Percentiles rank a stretch among this genome's conserved stretches.
These are phyloP conservation scores for Gambelia wislizenii DNA, from an alignment of 2,797 vertebrate genomes.

Conservation along the genomic window DNA sequence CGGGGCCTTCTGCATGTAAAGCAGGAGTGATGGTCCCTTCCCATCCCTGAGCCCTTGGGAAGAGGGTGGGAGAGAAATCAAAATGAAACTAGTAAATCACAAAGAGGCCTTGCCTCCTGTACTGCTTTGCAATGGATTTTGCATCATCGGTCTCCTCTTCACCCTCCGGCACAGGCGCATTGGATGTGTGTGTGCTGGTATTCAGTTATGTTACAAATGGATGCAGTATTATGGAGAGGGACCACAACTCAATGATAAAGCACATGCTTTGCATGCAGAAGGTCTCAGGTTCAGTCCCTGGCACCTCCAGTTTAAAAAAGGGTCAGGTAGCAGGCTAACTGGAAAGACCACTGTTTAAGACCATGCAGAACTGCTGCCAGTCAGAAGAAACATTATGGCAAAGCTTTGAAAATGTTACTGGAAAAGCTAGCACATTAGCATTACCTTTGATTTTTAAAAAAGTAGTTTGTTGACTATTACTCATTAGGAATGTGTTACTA, in stretches of 20 bases:
- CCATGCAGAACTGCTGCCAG: not conserved
- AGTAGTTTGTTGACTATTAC: no score
- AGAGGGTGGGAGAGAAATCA: not conserved
- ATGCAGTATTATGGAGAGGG: not conserved
- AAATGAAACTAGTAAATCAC: constrained; percentile 21
- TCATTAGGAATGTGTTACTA: no score
- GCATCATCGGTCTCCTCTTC: not conserved
- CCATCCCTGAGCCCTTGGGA: not conserved
- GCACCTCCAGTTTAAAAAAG: not conserved
- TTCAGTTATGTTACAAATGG: not conserved
- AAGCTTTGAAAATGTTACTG: no score
- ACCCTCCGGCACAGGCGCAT: not conserved
- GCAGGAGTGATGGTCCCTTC: not conserved
- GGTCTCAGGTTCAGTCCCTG: not conserved
- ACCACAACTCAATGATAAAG: not conserved
- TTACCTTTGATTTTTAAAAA: no score
- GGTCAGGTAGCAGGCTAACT: not conserved
- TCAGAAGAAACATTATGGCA: not conserved
- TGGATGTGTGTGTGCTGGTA: no score
- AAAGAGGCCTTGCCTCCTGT: not conserved
- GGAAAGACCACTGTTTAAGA: not conserved
- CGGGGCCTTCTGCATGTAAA: not conserved
- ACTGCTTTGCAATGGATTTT: not conserved
- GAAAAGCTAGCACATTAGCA: no score
- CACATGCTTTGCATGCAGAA: not conserved